A percentile compares a stretch with the other conserved stretches of the same genome.
phyloP scores from a whole-genome alignment of 2,888 invertebrate genomes.

The Pandemis cinnamomeana region DNA sequence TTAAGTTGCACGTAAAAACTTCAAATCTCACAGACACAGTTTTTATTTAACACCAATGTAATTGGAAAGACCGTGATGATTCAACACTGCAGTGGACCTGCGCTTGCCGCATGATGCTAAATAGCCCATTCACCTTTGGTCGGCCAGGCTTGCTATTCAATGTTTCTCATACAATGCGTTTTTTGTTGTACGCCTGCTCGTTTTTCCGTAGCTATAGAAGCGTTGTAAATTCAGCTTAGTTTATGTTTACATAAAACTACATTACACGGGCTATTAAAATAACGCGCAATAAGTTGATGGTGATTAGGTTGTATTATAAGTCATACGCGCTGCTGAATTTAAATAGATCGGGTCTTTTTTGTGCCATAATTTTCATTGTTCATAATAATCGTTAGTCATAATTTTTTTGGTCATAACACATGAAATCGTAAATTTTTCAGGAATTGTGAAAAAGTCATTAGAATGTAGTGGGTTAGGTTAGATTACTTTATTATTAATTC shows the following conservation, averaged over 20 bases:
- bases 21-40: neutral
- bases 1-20: too few species aligned
- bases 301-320: neutral
- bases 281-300: conserved; percentile 6
- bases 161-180: conserved; percentile 24
- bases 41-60: neutral
- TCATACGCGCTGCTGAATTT: neutral
- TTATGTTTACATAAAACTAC: neutral
- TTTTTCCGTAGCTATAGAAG: conserved; percentile 21
- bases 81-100: conserved; percentile 33
- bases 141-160: conserved; percentile 15
- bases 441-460: too few species aligned
- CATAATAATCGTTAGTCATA: too few species aligned
- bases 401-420: too few species aligned
- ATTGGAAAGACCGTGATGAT: conserved; percentile 19
- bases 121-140: conserved; percentile 7
- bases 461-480: too few species aligned
- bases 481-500: too few species aligned
- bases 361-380: too few species aligned
- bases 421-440: too few species aligned
- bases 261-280: neutral
- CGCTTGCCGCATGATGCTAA: conserved; percentile 28
- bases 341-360: neutral
- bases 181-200: conserved; percentile 21
- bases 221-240: neutral